phyloP scores from a whole-genome alignment of 2,797 vertebrate genomes.

The Onychomys arenicola region DNA sequence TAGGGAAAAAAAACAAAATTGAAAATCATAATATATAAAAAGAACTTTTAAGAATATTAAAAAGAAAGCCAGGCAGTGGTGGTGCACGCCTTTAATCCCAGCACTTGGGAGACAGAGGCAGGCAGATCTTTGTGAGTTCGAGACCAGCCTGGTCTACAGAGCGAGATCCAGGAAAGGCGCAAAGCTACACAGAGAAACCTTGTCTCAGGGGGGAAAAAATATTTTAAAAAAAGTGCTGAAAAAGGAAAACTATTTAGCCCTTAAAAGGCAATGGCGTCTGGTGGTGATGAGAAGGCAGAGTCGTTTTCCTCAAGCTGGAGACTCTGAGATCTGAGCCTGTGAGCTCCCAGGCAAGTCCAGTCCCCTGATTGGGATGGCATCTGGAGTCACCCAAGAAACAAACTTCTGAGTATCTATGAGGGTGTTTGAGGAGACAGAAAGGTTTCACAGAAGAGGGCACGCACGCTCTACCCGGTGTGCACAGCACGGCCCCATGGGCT shows the following conservation, averaged over 20 bases:
- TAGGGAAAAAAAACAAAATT: not conserved
- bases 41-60: not conserved
- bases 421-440: not conserved
- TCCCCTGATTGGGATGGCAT: not conserved
- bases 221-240: not conserved
- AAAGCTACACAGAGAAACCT: too few species aligned
- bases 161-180: too few species aligned
- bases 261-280: not conserved
- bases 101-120: too few species aligned
- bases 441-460: not conserved
- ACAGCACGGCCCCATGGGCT: not conserved
- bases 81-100: too few species aligned
- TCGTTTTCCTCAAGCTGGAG: not conserved
- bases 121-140: too few species aligned
- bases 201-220: too few species aligned
- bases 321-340: not conserved
- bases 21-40: not conserved
- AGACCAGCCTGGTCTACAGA: too few species aligned
- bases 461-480: accelerated
- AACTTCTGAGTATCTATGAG: not conserved
- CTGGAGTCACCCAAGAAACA: not conserved
- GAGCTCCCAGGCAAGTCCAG: accelerated
- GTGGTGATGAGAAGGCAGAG: not conserved
- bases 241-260: not conserved
- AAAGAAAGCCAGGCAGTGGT: too few species aligned